phyloP scores from a whole-genome alignment of 2,113 vertebrate species.

The Mus pahari region DNA sequence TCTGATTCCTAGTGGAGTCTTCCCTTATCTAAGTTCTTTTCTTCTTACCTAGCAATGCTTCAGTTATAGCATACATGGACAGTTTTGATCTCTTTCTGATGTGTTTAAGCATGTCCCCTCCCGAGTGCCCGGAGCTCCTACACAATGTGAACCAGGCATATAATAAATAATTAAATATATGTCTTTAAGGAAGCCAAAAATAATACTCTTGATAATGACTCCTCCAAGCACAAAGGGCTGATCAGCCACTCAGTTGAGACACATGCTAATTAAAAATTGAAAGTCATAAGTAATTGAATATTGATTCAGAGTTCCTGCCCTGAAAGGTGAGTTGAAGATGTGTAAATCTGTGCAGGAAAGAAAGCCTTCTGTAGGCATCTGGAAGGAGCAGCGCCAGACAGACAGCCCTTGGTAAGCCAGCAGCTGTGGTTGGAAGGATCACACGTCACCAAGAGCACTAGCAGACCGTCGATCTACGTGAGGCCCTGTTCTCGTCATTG shows the following conservation, averaged over 20 bases:
- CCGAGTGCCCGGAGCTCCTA: conserved; percentile 2
- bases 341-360: neutral
- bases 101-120: conserved; percentile 31
- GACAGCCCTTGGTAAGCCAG: neutral
- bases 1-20: neutral
- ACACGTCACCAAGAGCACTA: no score
- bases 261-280: conserved; percentile 63
- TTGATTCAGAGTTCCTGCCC: conserved; percentile 28
- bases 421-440: neutral
- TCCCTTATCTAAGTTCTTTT: neutral
- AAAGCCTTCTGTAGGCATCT: neutral
- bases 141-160: neutral
- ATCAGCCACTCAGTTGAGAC: neutral
- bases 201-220: conserved; percentile 44
- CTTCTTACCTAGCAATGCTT: neutral
- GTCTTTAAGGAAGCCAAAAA: conserved; percentile 23
- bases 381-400: no score
- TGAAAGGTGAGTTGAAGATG: conserved; percentile 19
- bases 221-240: conserved; percentile 58
- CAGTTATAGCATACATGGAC: neutral
- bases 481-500: neutral
- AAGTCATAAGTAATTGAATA: conserved; percentile 71
- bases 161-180: conserved; percentile 61
- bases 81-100: neutral
- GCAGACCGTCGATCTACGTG: accelerated